Base-by-base conservation (phyloP, 2,113 vertebrate species). In the Delphinapterus leucas region DNA sequence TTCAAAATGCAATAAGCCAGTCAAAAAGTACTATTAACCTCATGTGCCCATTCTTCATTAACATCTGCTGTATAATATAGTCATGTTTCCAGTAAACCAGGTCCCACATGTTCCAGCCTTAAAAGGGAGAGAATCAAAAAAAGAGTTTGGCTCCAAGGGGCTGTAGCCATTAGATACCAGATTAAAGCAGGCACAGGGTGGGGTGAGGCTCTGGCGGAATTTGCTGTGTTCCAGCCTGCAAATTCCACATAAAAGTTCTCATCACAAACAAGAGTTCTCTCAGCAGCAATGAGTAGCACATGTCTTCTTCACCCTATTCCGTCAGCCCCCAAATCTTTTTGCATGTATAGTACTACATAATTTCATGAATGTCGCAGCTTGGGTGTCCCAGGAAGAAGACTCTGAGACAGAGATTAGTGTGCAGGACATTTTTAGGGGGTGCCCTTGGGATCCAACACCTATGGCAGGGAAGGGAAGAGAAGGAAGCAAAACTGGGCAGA, bases 1-100 rank as follows among this genome's bases (percentile, higher is more conserved):
- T 90, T 96, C 93, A 86, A 90, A 95, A 90, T 70, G 38, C n/a
- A 94, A 63, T 95, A 97, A 97, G 65, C 91, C 96, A 96, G 96
- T 95, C 95, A 97, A 65, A 93, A 97, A 96, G 94, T 71, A 70
- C 77, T 70, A 21, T 93, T 89, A 96, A 93, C 85, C 23, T 82
- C 79, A 25, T 82, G 89, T 44, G 83, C 55, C 82, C 95, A 61
- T 96, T 97, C 96, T 94, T 87, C 93, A 91, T 93, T 86, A 84
- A 95, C 53, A 47, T 81, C 79, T 92, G 88, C 92, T 80, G 36
- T 58, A 25, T 84, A 95, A 92, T 71, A 28, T 3, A 82, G 81
- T 91, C 65, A 28, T 93, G 79, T 81, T 98, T 96, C 93, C 88
- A 96, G 94, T 83, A 96, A 96, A 88, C 28, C 33, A 67, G 49